Evolutionary conservation across 2,797 vertebrate species (phyloP), one percentile per base, ranked within the genome.

Genomic region (Brachyrhaphis roseni): DNA sequence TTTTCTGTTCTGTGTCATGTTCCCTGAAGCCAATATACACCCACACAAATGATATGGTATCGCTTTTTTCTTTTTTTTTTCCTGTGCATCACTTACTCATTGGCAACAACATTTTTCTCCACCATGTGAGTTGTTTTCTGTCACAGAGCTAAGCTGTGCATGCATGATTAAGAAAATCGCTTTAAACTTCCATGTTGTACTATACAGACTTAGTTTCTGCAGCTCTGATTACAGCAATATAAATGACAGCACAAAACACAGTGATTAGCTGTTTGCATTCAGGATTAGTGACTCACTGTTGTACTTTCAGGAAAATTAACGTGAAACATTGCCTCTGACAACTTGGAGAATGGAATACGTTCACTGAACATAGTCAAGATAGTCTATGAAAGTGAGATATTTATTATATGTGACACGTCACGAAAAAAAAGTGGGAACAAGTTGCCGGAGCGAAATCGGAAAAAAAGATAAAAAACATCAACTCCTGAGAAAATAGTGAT

Each of bases 241-340:
- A 80, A 78, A 70, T 62, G 49, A 78, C 6, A 11, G 66, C 36
- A 3, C 26, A 43, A 62, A 20, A 73, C 36, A 28, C 36, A 39
- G 31, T 51, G 72, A 83, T 81, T 45, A 75, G 55, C 57, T 81
- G 53, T 83, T 87, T 83, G 76, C 76, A 46, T 4, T 82, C 20
- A 13, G 47, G 82, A 86, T 83, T 78, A 82, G 15, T 36, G 43
- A 84, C 76, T 80, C 45, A 64, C 51, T 45, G 57, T 49, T 74
- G 76, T 78, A 64, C 71, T 55, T 80, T 78, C 45, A 84, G 51
- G 77, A 75, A 73, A 53, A 78, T 82, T 77, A 74, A 77, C 68
- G 12, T 15, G 31, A 43, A 16, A 36, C 3, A 5, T 23, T 79
- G 41, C 72, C 68, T 66, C 11, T 78, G 51, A 84, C 59, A 81